Base-by-base conservation (phyloP, 2,888 invertebrate species). In the Ichneumoninae sp. region DNA sequence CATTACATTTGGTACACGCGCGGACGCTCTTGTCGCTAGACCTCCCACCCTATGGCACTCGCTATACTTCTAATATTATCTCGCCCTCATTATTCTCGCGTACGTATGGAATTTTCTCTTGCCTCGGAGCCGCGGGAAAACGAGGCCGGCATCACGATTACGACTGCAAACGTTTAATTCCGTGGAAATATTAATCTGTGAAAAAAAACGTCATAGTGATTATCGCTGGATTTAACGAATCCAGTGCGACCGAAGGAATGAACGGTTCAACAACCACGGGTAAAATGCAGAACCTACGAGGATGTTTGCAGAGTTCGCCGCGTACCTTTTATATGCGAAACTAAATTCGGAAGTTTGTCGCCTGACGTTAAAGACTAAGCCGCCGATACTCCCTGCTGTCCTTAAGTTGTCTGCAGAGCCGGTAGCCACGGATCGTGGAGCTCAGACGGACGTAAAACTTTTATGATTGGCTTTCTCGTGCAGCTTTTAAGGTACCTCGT, bases 21-120 rank as follows among this genome's bases (percentile, higher is more conserved):
- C 44, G 44, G 5, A 47, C 44, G 65, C 72, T 52, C 78, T 68
- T 47, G 40, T 68, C 70, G 70, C 69, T 60, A 57, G 40, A 47
- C 22, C 40, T 69, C 44, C 54, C 30, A 19, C 52, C 2, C 26
- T 62, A 54, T 44, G 57, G 68, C 44, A 57, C 60, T 57, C 71
- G 75, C 79, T 77, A 84, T 87, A 86, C 86, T 84, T 87, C 85
- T 80, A 86, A 87, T 86, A 87, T 87, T 87, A 87, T 87, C 85
- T 33, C 82, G 79, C 66, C 74, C 83, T 84, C 86, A 82, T 87
- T 86, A 83, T 86, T 85, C 75, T 78, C 80, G 65, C 80, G 50
- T 76, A 62, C 75, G 80, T 76, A 57, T 79, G 75, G 19, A 60
- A 83, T 83, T 83, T 71, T 66, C 65, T 22, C 54, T 8, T 50